Evolutionary conservation across 2,113 vertebrate genomes (phyloP), one percentile per base, ranked within the genome.

Genomic region (Barbus barbus): DNA sequence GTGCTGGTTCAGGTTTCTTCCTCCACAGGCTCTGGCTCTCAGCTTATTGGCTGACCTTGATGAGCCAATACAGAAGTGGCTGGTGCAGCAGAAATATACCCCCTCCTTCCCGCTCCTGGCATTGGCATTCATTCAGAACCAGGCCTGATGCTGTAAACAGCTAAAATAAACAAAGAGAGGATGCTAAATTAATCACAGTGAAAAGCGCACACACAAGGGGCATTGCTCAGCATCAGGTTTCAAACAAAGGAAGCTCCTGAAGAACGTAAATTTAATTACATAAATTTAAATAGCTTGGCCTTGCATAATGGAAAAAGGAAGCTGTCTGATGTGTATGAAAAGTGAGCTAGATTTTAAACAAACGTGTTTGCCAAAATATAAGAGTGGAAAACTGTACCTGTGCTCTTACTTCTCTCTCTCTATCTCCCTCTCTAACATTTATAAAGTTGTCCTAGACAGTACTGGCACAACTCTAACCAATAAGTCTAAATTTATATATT

Each of bases 41-140:
- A 20, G 85, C 82, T 81, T 75, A 77, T 87, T 86, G 65, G 73
- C 84, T 88, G 89, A 89, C 89, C 89, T 90, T 90, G 88, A 87
- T 67, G 22, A 28, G 81, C 46, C 83, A 82, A 51, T 80, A 46
- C 83, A 80, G 83, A 87, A 83, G 83, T 65, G 81, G 63, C 81
- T 81, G 79, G 69, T 85, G 67, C 84, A 85, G 81, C 83, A 86
- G 72, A 89, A 87, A 88, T 77, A 73, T 83, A 83, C 69, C 77
- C 77, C 82, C 63, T 81, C 81, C 41, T 75, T 75, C 46, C 33
- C 11, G 75, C 38, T 67, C 24, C 83, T 63, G 51, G 14, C 24
- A 69, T 38, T 85, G 81, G 75, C 67, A 31, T 51, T 33, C 48
- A 65, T 74, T 84, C 65, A 82, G 65, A 74, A 60, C 28, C 44